These are phyloP conservation scores for Garrulus glandarius DNA, from an alignment of 2,797 vertebrate species.

Conservation along the genomic window DNA sequence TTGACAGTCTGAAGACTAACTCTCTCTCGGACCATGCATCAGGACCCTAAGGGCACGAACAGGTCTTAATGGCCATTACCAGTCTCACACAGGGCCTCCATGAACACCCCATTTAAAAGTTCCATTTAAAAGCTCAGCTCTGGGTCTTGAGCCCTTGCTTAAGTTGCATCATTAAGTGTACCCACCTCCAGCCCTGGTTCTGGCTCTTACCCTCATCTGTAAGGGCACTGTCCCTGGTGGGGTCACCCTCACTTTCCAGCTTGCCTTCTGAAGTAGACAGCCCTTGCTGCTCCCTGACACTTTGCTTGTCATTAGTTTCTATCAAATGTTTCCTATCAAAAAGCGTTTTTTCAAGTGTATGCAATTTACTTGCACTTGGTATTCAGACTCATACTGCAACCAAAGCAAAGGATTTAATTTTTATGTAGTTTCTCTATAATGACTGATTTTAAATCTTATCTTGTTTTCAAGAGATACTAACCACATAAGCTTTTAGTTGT, in stretches of 20 bases:
- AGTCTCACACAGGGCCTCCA: background rate
- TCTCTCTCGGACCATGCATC: background rate
- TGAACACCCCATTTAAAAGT: background rate
- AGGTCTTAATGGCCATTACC: background rate
- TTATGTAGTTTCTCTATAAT: background rate
- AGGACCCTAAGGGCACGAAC: background rate
- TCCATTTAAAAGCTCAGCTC: background rate
- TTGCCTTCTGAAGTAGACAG: background rate
- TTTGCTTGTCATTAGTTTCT: background rate
- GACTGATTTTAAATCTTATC: background rate
- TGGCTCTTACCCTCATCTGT: background rate
- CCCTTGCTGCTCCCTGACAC: background rate
- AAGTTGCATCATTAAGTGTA: accelerated
- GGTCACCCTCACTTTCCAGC: background rate
- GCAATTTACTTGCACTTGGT: background rate
- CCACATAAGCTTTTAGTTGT: background rate
- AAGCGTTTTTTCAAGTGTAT: background rate
- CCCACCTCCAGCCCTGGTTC: background rate
- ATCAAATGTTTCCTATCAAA: background rate
- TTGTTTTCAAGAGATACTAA: background rate
- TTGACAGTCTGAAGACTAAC: background rate
- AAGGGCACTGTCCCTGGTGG: background rate
- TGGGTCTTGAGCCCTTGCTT: background rate
- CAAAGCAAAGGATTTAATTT: background rate
- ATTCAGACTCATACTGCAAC: background rate